Base-by-base conservation (phyloP, 2,113 vertebrate species). In the Pelecanus crispus region DNA sequence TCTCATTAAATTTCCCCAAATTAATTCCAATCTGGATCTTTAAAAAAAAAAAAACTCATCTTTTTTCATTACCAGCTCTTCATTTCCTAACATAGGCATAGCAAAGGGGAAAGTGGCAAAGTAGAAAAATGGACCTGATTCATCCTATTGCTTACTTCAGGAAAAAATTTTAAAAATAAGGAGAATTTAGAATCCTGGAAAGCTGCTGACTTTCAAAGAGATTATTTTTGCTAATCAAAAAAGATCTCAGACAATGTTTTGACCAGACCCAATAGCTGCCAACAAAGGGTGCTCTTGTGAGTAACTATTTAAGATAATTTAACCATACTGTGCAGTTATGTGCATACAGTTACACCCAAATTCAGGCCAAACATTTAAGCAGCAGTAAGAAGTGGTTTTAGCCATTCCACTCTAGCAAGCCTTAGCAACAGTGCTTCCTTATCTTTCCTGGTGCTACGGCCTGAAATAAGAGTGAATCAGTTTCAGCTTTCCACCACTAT, bases 401-500 rank as follows among this genome's bases (percentile, higher is more conserved):
- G 58, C 53, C n/a, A 32, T 63, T 93, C 25, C 40, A 63, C 19
- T 81, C 40, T 14, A 61, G 65, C 29, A 75, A 62, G 61, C 44
- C 73, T 79, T 85, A 91, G 81, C 65, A 96, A 89, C 47, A 61
- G 34, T 3, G 31, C 36, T 90, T 91, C 58, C 40, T 61, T 93
- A 72, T 91, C 90, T 80, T 86, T 63, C 58, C 70, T 53, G 44
- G 28, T 92, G 66, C 87, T 47, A 88, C 42, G 40, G 75, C 47
- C 52, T 86, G 86, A 94, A 87, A 89, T 45, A 66, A 58, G 77
- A 95, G 83, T 72, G 56, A 97, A 94, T 80, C 52, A 81, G 62
- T 81, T 95, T 95, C 93, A 91, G 40, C 78, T 94, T 94, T 90
- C 84, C 66, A 91, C 29, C 13, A 17, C 70, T 87, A 90, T 85